A percentile compares a stretch with the other conserved stretches of the same genome.
Evolutionary conservation across 2,888 invertebrate species (phyloP).

Genomic region (Tetragnatha montana): DNA sequence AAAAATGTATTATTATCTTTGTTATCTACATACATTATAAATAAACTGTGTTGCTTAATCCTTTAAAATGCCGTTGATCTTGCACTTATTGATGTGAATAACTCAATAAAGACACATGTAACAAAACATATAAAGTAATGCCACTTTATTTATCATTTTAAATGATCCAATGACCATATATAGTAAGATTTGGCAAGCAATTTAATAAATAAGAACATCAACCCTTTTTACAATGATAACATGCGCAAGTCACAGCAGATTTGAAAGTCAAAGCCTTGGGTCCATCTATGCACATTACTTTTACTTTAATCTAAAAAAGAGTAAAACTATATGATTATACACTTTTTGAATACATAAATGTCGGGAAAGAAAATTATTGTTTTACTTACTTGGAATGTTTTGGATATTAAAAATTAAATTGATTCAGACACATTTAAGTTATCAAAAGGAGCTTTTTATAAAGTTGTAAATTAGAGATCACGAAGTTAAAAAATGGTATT

Average conservation of each 20-base stretch:
- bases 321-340: not conserved
- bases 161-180: not conserved
- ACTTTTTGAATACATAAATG: constrained; percentile 1
- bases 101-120: too few relatives aligned
- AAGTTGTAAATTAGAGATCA: too few relatives aligned
- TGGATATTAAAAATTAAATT: too few relatives aligned
- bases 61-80: too few relatives aligned
- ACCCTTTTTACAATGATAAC: constrained; percentile 90
- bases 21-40: too few relatives aligned
- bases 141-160: not conserved
- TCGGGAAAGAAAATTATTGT: not conserved
- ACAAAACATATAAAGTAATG: not conserved
- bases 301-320: constrained; percentile 83
- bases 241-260: constrained; percentile 88
- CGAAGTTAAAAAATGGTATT: too few relatives aligned
- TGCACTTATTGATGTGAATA: too few relatives aligned
- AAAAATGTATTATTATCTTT: too few relatives aligned
- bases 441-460: too few relatives aligned
- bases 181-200: not conserved
- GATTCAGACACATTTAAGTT: too few relatives aligned
- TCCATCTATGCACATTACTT: constrained; percentile 87
- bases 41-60: too few relatives aligned
- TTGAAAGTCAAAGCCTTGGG: constrained; percentile 86
- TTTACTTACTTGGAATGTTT: too few relatives aligned
- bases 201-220: constrained; percentile 73